Percentiles rank a stretch among this genome's conserved stretches.
Evolutionary conservation across 35 echinoderm and acorn worm genomes (phyloP).

Genomic region (Eucidaris tribuloides): DNA sequence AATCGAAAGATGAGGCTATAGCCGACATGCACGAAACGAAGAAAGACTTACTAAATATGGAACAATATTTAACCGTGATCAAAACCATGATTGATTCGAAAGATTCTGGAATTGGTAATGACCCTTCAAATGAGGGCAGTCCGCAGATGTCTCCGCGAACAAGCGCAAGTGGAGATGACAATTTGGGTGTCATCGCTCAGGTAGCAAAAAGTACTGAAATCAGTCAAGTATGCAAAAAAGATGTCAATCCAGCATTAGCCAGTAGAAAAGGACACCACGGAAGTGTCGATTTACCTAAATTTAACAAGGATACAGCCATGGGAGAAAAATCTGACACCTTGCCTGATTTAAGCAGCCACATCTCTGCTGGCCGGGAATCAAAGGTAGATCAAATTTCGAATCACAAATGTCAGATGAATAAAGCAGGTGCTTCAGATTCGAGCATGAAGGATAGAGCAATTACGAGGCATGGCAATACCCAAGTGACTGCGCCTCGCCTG

Average conservation of each 20-base stretch:
- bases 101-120: constrained; percentile 93
- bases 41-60: constrained; percentile 34
- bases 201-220: neutral
- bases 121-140: constrained; percentile 52
- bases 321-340: neutral
- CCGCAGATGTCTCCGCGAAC: constrained; percentile 62
- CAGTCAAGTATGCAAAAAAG: neutral
- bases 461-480: neutral
- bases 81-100: constrained; percentile 92
- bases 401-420: too few species aligned
- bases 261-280: too few species aligned
- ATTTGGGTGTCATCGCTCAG: neutral
- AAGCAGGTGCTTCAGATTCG: neutral
- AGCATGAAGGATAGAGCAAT: neutral
- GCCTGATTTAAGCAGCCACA: neutral
- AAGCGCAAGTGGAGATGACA: constrained; percentile 2
- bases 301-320: neutral
- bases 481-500: neutral
- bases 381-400: too few species aligned
- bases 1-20: constrained; percentile 56
- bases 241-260: too few species aligned
- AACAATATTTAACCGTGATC: constrained; percentile 71
- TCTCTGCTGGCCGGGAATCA: too few species aligned
- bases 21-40: constrained; percentile 42
- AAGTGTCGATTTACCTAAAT: too few species aligned